A percentile compares a stretch with the other conserved stretches of the same genome.
Conservation (phyloP, 1,140 invertebrate genomes). For the Leptinotarsa undecemlineata region DNA sequence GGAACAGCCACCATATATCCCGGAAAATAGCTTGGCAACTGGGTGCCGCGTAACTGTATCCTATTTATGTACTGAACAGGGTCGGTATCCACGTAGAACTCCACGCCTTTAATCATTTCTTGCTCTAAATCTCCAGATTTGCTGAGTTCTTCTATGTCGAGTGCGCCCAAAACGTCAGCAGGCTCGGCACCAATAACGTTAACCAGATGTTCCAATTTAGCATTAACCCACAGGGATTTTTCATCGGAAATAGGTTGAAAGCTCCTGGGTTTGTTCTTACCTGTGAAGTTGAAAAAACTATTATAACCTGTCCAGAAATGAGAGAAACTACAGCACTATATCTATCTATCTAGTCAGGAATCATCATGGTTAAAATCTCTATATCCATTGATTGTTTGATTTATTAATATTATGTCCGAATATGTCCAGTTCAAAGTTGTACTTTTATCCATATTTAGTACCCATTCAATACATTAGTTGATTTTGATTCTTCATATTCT, state of each 20-base stretch:
- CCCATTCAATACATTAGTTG: too few species aligned
- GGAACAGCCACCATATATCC: constrained; percentile 46
- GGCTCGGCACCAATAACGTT: constrained; percentile 48
- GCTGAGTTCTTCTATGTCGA: constrained; percentile 36
- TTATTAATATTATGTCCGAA: too few species aligned
- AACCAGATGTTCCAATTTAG: constrained; percentile 34
- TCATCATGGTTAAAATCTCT: too few species aligned
- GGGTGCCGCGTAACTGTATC: constrained; percentile 48
- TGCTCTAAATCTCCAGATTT: constrained; percentile 33
- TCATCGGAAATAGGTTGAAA: constrained; percentile 41
- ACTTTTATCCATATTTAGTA: too few species aligned
- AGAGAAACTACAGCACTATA: too few species aligned
- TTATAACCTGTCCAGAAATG: too few species aligned
- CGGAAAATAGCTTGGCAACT: constrained; percentile 49
- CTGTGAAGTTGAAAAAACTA: background rate
- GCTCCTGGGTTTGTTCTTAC: constrained; percentile 20
- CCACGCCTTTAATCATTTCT: constrained; percentile 43
- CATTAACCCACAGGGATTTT: constrained; percentile 42
- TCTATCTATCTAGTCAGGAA: too few species aligned
- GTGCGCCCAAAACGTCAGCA: constrained; percentile 29
- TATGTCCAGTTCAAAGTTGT: too few species aligned
- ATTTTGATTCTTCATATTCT: too few species aligned
- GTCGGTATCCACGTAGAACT: constrained; percentile 46
- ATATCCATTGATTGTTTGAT: too few species aligned
- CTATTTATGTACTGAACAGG: constrained; percentile 43